Conservation (phyloP, 2,113 vertebrate species). For the Burhinus oedicnemus region DNA sequence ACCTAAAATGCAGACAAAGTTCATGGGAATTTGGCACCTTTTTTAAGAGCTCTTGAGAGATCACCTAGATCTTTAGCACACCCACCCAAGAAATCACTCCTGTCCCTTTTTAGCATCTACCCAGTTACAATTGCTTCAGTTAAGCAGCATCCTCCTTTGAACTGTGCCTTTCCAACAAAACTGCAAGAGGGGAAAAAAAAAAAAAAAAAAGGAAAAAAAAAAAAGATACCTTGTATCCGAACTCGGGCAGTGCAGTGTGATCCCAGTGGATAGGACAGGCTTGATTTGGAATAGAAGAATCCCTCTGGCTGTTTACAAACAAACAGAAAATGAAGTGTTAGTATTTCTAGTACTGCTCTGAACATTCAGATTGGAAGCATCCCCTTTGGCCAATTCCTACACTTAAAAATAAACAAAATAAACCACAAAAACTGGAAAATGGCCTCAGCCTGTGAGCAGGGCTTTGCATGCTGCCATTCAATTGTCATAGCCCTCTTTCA, state of each 20-base stretch:
- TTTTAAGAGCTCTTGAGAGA: not conserved
- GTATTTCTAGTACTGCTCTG: not conserved
- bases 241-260: constrained; percentile 61
- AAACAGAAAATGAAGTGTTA: not conserved
- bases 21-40: not conserved
- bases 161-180: not conserved
- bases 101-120: not conserved
- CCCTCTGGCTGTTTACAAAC: constrained; percentile 12
- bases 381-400: not conserved
- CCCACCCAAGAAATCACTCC: not conserved
- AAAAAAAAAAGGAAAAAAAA: not conserved
- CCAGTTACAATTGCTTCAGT: not conserved
- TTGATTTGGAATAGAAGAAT: constrained; percentile 33
- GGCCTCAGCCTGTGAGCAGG: not conserved
- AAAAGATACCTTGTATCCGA: constrained; percentile 76
- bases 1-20: not conserved
- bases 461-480: not conserved
- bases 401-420: not conserved
- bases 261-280: constrained; percentile 80
- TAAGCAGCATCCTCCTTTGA: not conserved
- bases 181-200: not conserved
- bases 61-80: not conserved
- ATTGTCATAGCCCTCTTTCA: not conserved
- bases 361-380: not conserved
- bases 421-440: not conserved